phyloP scores from a whole-genome alignment of 2,888 invertebrate genomes.

The Tipula unca region DNA sequence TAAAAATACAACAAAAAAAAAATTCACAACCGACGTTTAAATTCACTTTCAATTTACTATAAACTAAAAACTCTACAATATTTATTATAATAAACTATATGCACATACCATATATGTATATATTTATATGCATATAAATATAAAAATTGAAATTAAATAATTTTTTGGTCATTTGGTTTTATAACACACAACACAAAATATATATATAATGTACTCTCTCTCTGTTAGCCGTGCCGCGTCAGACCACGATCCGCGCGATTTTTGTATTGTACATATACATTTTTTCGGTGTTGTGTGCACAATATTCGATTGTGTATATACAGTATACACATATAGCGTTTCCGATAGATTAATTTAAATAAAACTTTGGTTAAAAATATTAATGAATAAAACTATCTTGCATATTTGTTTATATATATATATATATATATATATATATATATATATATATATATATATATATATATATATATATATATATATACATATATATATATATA shows the following conservation, averaged over 20 bases:
- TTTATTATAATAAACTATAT: neutral
- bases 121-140: neutral
- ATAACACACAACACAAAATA: neutral
- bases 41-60: conserved; percentile 9
- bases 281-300: neutral
- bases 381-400: neutral
- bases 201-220: neutral
- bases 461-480: neutral
- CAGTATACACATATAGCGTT: neutral
- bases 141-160: neutral
- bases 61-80: neutral
- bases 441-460: too few relatives aligned
- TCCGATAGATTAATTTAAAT: neutral
- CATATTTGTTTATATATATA: neutral
- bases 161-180: neutral
- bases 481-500: neutral
- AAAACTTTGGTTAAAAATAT: conserved; percentile 8
- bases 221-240: neutral
- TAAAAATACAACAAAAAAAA: neutral
- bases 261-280: neutral
- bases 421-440: neutral
- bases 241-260: neutral
- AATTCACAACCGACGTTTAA: neutral
- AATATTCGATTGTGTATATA: neutral
- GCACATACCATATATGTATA: neutral